A percentile compares a stretch with the other conserved stretches of the same genome.
phyloP scores from a whole-genome alignment of 2,888 invertebrate genomes.

The Lepas anatifera region DNA sequence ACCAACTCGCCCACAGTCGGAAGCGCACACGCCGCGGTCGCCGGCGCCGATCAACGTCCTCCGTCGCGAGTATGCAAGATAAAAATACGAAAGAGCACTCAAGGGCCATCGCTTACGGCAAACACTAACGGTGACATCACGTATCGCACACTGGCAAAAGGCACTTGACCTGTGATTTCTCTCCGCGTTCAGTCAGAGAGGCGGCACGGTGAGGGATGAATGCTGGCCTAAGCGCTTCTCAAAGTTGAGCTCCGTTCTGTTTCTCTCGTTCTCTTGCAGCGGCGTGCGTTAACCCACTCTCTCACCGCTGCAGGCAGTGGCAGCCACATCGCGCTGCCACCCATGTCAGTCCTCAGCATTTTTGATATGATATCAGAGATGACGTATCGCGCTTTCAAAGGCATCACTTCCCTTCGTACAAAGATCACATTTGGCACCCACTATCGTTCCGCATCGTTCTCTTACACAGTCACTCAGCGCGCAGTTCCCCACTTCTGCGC shows the following conservation, averaged over 20 bases:
- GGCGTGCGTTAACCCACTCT: not conserved
- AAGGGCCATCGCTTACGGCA: not conserved
- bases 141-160: not conserved
- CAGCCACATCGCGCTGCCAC: too few species aligned
- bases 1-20: not conserved
- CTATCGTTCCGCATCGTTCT: not conserved
- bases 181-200: not conserved
- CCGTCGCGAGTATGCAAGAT: constrained; percentile 2
- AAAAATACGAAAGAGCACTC: not conserved
- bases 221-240: not conserved
- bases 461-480: too few species aligned
- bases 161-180: not conserved
- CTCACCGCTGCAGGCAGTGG: too few species aligned
- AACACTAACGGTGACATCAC: not conserved
- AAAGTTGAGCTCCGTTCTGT: not conserved
- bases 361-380: not conserved
- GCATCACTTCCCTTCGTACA: not conserved
- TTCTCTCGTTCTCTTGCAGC: not conserved
- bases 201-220: not conserved
- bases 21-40: not conserved
- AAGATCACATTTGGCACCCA: constrained; percentile 10
- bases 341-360: not conserved
- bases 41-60: not conserved
- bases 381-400: not conserved
- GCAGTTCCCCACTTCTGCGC: too few species aligned